Conservation (phyloP, 1,140 invertebrate genomes). For the Procambarus virginalis region DNA sequence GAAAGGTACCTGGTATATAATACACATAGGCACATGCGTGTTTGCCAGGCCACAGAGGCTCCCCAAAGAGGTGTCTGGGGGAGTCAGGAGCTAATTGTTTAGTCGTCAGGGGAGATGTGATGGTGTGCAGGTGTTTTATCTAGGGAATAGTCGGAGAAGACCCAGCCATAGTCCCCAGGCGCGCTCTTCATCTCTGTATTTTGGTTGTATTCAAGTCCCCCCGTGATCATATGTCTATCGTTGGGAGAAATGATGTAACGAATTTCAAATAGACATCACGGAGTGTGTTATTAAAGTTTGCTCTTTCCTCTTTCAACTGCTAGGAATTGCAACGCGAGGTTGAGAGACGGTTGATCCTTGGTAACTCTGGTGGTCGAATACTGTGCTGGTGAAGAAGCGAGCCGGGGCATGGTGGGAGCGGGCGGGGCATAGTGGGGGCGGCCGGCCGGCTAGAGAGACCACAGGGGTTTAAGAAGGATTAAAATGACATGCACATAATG, state of each 20-base stretch:
- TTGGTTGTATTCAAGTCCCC: too few species aligned
- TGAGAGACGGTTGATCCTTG: background rate
- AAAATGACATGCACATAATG: constrained; percentile 52
- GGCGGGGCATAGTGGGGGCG: too few species aligned
- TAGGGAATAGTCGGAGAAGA: constrained; percentile 4
- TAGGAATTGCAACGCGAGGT: background rate
- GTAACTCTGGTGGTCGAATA: constrained; percentile 9
- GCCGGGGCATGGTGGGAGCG: too few species aligned
- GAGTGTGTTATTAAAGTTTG: background rate
- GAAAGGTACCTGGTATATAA: too few species aligned
- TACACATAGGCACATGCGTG: background rate
- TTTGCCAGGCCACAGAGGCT: background rate
- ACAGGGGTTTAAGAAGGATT: constrained; percentile 30
- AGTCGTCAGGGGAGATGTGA: constrained; percentile 24
- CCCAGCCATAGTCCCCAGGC: constrained; percentile 3
- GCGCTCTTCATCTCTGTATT: background rate
- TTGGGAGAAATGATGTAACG: too few species aligned
- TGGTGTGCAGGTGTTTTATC: constrained; percentile 46
- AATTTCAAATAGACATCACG: too few species aligned
- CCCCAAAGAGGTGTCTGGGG: background rate
- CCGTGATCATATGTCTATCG: too few species aligned
- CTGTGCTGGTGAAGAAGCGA: background rate
- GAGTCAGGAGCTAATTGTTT: constrained; percentile 39
- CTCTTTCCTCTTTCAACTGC: background rate
- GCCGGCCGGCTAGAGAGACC: background rate